Conservation (phyloP, 37 sponge, comb jelly and placozoan genomes). For the Ephydatia muelleri region DNA sequence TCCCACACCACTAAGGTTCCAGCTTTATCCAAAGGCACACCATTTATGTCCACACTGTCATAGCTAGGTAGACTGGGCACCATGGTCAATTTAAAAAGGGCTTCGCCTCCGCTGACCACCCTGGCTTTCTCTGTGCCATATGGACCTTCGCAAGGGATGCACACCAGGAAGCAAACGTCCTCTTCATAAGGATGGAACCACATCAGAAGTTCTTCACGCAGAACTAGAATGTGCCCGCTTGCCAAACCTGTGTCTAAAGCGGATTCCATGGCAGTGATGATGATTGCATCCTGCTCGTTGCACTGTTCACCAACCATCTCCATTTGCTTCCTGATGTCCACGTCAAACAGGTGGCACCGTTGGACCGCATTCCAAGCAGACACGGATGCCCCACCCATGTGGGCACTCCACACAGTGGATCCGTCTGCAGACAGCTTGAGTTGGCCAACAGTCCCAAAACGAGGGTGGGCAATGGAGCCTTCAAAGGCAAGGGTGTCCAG, state of each 20-base stretch:
- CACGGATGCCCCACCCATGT: slow-evolving; percentile 47
- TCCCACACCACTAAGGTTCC: slow-evolving; percentile 73
- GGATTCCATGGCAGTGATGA: slow-evolving; percentile 68
- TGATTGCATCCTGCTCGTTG: slow-evolving; percentile 19
- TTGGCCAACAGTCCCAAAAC: slow-evolving; percentile 53
- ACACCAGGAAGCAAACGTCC: slow-evolving; percentile 62
- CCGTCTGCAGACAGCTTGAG: slow-evolving; percentile 34
- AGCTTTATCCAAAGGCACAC: slow-evolving; percentile 9
- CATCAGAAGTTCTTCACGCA: slow-evolving; percentile 62
- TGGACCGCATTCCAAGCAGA: slow-evolving; percentile 72
- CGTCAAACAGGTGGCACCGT: slow-evolving; percentile 38
- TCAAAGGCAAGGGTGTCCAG: slow-evolving; percentile 57
- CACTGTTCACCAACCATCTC: background rate
- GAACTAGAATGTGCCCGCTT: slow-evolving; percentile 78
- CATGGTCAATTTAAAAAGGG: slow-evolving; percentile 10
- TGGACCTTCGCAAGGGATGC: slow-evolving; percentile 47
- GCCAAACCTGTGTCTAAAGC: slow-evolving; percentile 84
- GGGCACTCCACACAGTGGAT: slow-evolving; percentile 75
- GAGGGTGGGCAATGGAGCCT: slow-evolving; percentile 19
- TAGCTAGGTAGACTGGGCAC: slow-evolving; percentile 4
- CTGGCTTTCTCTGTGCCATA: slow-evolving; percentile 66
- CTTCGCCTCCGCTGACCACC: slow-evolving; percentile 67
- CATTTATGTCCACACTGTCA: slow-evolving; percentile 29
- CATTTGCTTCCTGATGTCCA: slow-evolving; percentile 30
- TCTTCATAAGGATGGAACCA: slow-evolving; percentile 64